Conservation (phyloP, 1,140 invertebrate genomes). For the Condylostylus longicornis region DNA sequence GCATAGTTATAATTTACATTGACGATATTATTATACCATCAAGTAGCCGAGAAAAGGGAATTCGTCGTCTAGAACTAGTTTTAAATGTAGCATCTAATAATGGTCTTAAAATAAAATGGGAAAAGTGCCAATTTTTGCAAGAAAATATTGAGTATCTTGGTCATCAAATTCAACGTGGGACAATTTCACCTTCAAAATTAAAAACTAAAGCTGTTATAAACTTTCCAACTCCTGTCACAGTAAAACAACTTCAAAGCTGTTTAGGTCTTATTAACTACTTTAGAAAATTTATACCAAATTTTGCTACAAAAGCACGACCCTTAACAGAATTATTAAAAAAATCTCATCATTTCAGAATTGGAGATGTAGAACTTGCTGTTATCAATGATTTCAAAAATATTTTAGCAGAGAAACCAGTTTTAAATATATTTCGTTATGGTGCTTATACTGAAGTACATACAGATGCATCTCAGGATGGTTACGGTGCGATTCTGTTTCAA, state of each 20-base stretch:
- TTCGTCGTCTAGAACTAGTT: neutral
- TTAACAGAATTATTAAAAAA: constrained; percentile 7
- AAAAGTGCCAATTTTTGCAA: constrained; percentile 35
- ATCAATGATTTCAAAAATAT: neutral
- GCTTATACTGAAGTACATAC: neutral
- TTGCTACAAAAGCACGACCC: constrained; percentile 13
- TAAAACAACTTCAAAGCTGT: constrained; percentile 16
- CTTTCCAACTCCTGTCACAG: constrained; percentile 16
- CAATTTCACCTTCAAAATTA: constrained; percentile 10
- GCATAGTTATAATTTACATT: constrained; percentile 10
- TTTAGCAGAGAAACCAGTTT: neutral
- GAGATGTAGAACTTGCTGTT: neutral
- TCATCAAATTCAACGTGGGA: constrained; percentile 10
- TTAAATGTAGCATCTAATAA: neutral
- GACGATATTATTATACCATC: constrained; percentile 19
- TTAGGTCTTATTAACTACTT: constrained; percentile 21
- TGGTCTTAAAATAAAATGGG: neutral
- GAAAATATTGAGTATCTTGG: constrained; percentile 20
- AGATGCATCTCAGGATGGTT: constrained; percentile 1
- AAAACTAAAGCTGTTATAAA: constrained; percentile 21
- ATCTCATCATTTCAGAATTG: constrained; percentile 1
- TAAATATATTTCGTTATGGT: neutral
- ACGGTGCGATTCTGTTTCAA: neutral
- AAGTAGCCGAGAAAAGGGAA: constrained; percentile 16
- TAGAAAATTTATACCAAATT: constrained; percentile 16